Evolutionary conservation across 2,113 vertebrate genomes (phyloP).

Genomic region (Fulica atra): DNA sequence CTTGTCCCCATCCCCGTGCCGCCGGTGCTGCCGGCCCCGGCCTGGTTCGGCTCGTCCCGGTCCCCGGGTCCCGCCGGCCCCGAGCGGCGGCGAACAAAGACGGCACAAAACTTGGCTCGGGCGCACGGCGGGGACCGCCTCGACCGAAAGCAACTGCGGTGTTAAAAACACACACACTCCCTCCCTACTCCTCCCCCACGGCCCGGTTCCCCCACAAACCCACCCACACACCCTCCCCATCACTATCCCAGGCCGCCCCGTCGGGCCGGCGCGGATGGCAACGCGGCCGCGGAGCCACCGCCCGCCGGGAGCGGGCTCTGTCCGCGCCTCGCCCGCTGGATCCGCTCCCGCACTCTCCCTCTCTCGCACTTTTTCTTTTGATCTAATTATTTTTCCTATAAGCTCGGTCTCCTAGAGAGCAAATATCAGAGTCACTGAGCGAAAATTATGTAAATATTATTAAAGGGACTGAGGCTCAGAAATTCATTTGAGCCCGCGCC

Average conservation of each 20-base stretch:
- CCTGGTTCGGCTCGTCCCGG: not conserved
- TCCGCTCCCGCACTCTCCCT: conserved; percentile 36
- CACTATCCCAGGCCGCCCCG: not conserved
- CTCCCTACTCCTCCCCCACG: too few relatives aligned
- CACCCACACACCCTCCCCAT: too few relatives aligned
- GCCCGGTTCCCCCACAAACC: not conserved
- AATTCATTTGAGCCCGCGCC: conserved; percentile 93
- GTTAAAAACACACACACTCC: too few relatives aligned
- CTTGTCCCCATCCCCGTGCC: not conserved
- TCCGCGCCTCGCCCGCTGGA: not conserved
- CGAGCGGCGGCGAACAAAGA: not conserved
- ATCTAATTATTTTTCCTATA: conserved; percentile 98
- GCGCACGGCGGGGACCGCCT: not conserved
- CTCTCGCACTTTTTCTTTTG: conserved; percentile 81
- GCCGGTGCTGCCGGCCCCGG: not conserved
- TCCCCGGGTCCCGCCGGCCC: not conserved
- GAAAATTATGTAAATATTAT: conserved; percentile 99
- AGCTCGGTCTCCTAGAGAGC: conserved; percentile 94
- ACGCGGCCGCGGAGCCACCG: conserved; percentile 6
- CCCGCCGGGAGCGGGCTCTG: not conserved
- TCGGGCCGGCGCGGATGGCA: not conserved
- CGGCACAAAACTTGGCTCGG: not conserved
- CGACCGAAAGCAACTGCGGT: not conserved
- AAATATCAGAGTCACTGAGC: conserved; percentile 96
- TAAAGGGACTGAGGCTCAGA: conserved; percentile 96